A percentile compares a stretch with the other conserved stretches of the same genome.
Conservation (phyloP, 2,888 invertebrate species). For the Xanthorhoe spadicearia region DNA sequence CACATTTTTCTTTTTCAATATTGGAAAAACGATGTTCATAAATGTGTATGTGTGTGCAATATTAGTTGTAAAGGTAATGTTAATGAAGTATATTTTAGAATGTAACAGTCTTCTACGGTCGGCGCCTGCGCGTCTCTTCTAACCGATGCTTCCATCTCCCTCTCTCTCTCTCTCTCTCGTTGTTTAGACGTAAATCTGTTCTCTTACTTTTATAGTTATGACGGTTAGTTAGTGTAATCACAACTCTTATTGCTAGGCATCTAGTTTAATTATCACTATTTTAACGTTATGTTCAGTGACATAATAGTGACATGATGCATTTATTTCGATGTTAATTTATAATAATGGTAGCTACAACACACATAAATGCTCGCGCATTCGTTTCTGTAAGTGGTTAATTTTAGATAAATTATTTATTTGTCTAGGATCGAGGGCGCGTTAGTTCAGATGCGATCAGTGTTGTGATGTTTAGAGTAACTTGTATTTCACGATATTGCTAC, state of each 20-base stretch:
- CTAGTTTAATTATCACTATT: conserved; percentile 75
- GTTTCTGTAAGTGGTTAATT: conserved; percentile 75
- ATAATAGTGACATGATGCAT: conserved; percentile 84
- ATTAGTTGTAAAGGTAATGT: conserved; percentile 79
- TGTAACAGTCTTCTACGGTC: conserved; percentile 58
- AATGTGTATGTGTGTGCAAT: conserved; percentile 86
- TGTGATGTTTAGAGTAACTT: conserved; percentile 70
- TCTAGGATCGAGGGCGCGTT: conserved; percentile 56
- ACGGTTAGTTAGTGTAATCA: conserved; percentile 82
- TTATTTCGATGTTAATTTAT: conserved; percentile 84
- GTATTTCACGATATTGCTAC: conserved; percentile 56
- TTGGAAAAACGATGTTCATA: conserved; percentile 68
- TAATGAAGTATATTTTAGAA: conserved; percentile 70
- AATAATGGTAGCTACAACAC: conserved; percentile 82
- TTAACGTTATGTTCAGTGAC: conserved; percentile 78
- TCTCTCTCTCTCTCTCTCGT: conserved; percentile 64
- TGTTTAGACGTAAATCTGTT: conserved; percentile 64
- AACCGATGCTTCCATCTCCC: conserved; percentile 71
- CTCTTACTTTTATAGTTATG: conserved; percentile 65
- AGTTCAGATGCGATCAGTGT: conserved; percentile 60
- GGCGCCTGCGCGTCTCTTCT: conserved; percentile 38
- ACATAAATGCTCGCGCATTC: conserved; percentile 78
- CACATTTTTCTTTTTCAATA: conserved; percentile 75
- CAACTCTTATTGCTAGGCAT: conserved; percentile 74
- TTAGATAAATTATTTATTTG: conserved; percentile 78